Evolutionary conservation across 2,888 invertebrate genomes (phyloP), one percentile per base, ranked within the genome.

Genomic region (Pheosia gnoma): DNA sequence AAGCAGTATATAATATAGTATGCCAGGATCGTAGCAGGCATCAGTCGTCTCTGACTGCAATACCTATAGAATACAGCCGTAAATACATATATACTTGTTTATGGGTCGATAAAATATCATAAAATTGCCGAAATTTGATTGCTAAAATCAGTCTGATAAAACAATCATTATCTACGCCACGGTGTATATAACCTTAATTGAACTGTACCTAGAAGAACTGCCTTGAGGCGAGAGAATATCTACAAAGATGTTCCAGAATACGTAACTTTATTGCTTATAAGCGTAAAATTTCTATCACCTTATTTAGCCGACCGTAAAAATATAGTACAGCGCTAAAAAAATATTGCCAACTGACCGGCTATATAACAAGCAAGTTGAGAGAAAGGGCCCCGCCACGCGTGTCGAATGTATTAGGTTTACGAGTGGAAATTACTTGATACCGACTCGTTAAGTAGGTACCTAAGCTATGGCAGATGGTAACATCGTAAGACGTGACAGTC

Each of bases 401-500:
- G 57, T 56, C 64, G 62, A 62, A 60, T 60, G 62, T 68, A 64
- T 57, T 38, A 13, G 54, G 56, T 60, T 67, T 58, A 68, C 49
- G 45, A 59, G 52, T 65, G 62, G 60, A 67, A 68, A 70, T 65
- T 59, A 66, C 61, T 57, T 54, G 60, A 67, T 63, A 61, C 60
- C 55, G 11, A 38, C 51, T 66, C 67, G 61, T 69, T 73, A 62
- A 68, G 8, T 56, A 62, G 59, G 65, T 56, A 63, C 52, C 25
- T 25, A 25, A 25, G 25, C 25, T 25, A 25, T 25, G 25, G 58
- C 60, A 59, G 68, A 62, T 63, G 58, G 56, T 61, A 73, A 75
- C 62, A 68, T 59, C 51, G 63, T 53, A 60, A 53, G 53, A 61
- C 66, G 73, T 72, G 72, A 69, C 71, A 74, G 65, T 67, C 72